Evolutionary conservation across 1,140 invertebrate species (phyloP).

Genomic region (Drosophila sp.): DNA sequence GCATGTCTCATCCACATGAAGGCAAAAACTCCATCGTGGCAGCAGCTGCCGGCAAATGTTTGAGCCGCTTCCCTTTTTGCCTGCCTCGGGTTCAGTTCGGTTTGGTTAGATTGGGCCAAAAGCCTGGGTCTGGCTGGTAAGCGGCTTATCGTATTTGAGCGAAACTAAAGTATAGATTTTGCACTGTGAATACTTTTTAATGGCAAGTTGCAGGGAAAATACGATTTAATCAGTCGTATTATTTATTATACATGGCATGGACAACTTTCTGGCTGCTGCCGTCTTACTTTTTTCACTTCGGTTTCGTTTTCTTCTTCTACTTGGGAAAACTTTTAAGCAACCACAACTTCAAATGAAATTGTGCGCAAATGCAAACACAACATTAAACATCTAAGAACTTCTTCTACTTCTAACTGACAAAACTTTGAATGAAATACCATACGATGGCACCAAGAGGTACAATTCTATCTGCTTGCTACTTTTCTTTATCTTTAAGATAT

Average conservation of each 20-base stretch:
- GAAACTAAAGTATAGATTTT: slow-evolving; percentile 79
- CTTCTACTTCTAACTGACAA: slow-evolving; percentile 56
- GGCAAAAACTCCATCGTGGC: slow-evolving; percentile 41
- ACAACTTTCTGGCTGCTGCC: slow-evolving; percentile 58
- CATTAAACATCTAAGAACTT: slow-evolving; percentile 61
- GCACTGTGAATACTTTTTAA: slow-evolving; percentile 80
- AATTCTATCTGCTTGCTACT: slow-evolving; percentile 1
- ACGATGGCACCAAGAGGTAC: slow-evolving; percentile 17
- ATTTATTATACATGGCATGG: slow-evolving; percentile 77
- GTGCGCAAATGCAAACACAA: slow-evolving; percentile 59
- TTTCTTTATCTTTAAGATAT: neutral
- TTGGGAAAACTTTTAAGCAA: slow-evolving; percentile 41
- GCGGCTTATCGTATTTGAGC: slow-evolving; percentile 80
- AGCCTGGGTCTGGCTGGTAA: slow-evolving; percentile 54
- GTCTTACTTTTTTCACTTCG: slow-evolving; percentile 29
- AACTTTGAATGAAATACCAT: slow-evolving; percentile 50
- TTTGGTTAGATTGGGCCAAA: slow-evolving; percentile 22
- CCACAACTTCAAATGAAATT: slow-evolving; percentile 64
- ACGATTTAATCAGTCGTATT: slow-evolving; percentile 81
- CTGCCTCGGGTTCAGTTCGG: slow-evolving; percentile 29
- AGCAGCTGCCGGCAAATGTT: slow-evolving; percentile 45
- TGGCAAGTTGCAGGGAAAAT: slow-evolving; percentile 73
- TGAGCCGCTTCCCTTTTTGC: slow-evolving; percentile 56
- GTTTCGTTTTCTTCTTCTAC: slow-evolving; percentile 18
- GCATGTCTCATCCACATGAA: slow-evolving; percentile 63